Evolutionary conservation across 2,113 vertebrate species (phyloP).

Genomic region (Ciconia maguari): DNA sequence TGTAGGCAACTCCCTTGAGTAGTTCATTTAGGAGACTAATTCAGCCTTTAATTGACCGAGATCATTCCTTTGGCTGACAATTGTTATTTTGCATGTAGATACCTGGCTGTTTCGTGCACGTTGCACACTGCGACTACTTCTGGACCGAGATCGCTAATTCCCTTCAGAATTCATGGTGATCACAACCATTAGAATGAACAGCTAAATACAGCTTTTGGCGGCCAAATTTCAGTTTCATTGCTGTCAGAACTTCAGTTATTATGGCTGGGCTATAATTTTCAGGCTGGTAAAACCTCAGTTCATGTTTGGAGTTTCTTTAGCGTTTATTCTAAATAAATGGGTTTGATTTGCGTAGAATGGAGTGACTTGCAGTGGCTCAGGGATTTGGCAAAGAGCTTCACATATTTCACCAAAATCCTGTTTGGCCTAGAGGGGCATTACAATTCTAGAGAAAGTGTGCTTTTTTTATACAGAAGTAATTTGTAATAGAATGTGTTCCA

Average conservation of each 20-base stretch:
- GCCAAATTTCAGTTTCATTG: slow-evolving; percentile 13
- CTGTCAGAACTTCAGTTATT: slow-evolving; percentile 8
- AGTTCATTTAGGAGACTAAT: not conserved
- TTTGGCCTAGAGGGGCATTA: not conserved
- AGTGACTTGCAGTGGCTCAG: slow-evolving; percentile 20
- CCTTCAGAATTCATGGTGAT: not conserved
- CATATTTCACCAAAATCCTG: not conserved
- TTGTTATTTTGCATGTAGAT: fast-evolving
- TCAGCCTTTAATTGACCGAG: not conserved
- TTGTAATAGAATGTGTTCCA: not conserved
- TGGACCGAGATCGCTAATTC: fast-evolving
- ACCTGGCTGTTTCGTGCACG: not conserved
- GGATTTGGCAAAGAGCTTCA: not conserved
- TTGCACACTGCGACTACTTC: not conserved
- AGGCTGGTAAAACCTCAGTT: slow-evolving; percentile 43
- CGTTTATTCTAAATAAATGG: slow-evolving; percentile 12
- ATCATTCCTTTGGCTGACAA: not conserved
- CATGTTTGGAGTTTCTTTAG: slow-evolving; percentile 35
- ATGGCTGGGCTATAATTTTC: slow-evolving; percentile 22
- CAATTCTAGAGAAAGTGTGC: not conserved
- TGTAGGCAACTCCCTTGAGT: not conserved
- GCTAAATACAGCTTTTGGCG: not conserved
- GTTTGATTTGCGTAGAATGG: slow-evolving; percentile 48
- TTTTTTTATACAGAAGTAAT: slow-evolving; percentile 4
- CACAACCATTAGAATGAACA: not conserved